phyloP scores from a whole-genome alignment of 2,113 vertebrate genomes.

The Melanerpes aurifrons region DNA sequence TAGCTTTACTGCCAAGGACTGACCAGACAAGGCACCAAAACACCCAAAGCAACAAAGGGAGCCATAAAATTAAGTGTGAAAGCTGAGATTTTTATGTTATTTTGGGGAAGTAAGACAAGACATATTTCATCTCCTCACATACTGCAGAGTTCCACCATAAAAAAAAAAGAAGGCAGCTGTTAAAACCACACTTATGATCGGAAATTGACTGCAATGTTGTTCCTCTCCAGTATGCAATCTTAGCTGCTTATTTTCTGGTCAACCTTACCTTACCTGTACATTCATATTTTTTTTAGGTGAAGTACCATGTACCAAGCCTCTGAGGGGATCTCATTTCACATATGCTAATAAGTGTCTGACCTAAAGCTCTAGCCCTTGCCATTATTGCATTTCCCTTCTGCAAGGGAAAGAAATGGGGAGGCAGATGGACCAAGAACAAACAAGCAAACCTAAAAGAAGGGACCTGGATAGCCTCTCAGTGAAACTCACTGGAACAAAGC shows the following conservation, averaged over 20 bases:
- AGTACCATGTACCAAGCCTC: background rate
- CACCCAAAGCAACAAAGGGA: background rate
- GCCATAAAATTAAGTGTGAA: background rate
- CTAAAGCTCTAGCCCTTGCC: background rate
- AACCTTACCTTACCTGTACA: fast-evolving
- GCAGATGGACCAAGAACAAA: background rate
- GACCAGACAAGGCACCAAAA: background rate
- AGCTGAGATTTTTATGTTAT: background rate
- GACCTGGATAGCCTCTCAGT: background rate
- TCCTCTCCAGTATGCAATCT: background rate
- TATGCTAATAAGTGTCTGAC: background rate
- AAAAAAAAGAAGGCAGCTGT: background rate
- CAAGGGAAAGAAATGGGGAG: background rate
- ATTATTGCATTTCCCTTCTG: background rate
- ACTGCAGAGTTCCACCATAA: background rate
- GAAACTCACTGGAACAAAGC: background rate
- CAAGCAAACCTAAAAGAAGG: background rate
- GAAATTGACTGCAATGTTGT: background rate
- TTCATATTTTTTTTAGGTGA: background rate
- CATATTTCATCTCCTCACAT: background rate
- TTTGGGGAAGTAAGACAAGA: background rate
- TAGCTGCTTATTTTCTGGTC: background rate
- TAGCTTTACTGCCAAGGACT: background rate
- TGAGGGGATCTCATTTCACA: background rate
- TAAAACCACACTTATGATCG: background rate